Base-by-base conservation (phyloP, 2,888 invertebrate species). In the Amphipoea lucens region DNA sequence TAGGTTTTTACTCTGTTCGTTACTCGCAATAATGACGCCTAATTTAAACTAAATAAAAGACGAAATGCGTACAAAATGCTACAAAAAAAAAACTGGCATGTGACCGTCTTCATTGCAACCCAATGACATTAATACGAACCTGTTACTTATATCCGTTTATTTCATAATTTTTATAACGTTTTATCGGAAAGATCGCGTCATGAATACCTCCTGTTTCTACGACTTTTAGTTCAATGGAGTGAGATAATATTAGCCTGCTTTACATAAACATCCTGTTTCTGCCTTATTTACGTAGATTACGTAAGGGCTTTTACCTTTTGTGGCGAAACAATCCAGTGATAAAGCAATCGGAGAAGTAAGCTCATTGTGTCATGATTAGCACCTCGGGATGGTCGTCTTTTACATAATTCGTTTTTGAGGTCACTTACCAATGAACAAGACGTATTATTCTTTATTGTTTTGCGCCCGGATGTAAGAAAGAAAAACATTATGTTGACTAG, bases 1-100 rank as follows among this genome's bases (percentile, higher is more conserved):
- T 94, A 92, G 88, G 90, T 94, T 94, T 95, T 95, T 95, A 95
- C 94, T 95, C 94, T 96, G 93, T 94, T 94, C 91, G 84, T 90
- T 84, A 83, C 76, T 75, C 77, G 62, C 76, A 78, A 80, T 60
- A 66, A 84, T 72, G 67, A 48, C 29, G 62, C 42, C 51, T 73
- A 79, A 57, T 76, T 65, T 65, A 54, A 80, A 42, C 14, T 23
- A 51, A 60, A 23, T 73, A 80, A 57, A 77, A 70, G 81, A 66
- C 81, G 81, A 45, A 54, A 54, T 63, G 14, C 40, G 6, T 40
- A 29, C 36, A 42, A 65, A 17, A 65, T 40, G 17, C 23, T 72
- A 48, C 11, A 12, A 5, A n/a, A 80, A 5, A n/a, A 80, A 45
- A 40, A 60, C 45, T 74, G 40, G 6, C 9, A 23, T 23, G 9